Evolutionary conservation across 2,888 invertebrate genomes (phyloP), one percentile per base, ranked within the genome.

Genomic region (Drosophila phalerata): DNA sequence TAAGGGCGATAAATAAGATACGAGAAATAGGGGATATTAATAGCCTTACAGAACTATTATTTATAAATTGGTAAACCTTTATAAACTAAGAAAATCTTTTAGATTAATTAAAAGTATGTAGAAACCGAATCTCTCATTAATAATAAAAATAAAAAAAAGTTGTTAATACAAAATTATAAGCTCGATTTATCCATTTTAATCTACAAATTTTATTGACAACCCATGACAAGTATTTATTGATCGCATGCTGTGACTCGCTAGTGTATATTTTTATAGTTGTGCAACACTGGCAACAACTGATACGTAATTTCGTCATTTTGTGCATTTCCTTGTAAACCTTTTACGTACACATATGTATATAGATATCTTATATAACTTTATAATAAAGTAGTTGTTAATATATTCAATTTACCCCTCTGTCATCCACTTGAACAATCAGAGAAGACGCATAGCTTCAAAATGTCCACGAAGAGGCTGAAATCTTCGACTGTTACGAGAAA

Each of bases 331-430:
- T 15, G 43, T 9, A 25, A 43, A 13, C 60, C 43, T 49, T 9
- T 19, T 2, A n/a, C 32, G 49, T 48, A 45, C 6, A 34, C 4
- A 34, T 60, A 13, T 9, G 45, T 52, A 9, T 5, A 17, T 3
- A 45, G 11, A 9, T n/a, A 25, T 25, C 25, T 55, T 55, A 55
- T 55, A 32, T 55, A 55, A 55, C 42, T n/a, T 9, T 10, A n/a
- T 42, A n/a, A n/a, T 19, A 19, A 19, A 13, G 10, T 19, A 30
- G 30, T 30, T 30, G 55, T 30, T 55, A 55, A 19, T 19, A 15
- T 22, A 55, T 55, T 42, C 30, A 42, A 19, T 32, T 51, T n/a
- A 51, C 13, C n/a, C 2, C 25, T 38, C 38, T 25, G 3, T 32
- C 11, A 30, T 10, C 9, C 15, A 34, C 57, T 43, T 58, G 68